phyloP scores from a whole-genome alignment of 1,140 invertebrate species.

The Eulimnadia texana region DNA sequence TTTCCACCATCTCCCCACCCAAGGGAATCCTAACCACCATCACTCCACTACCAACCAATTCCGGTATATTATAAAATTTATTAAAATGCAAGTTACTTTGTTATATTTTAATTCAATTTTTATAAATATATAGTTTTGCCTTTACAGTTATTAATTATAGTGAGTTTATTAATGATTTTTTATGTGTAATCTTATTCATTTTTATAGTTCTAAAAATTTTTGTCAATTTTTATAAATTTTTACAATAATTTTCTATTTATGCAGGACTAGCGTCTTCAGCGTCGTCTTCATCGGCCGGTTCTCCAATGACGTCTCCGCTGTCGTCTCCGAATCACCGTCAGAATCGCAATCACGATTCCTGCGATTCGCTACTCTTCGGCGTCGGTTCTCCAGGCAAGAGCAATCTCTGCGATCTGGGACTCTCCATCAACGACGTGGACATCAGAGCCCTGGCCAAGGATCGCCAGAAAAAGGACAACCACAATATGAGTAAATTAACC shows the following conservation, averaged over 20 bases:
- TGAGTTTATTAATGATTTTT: too few species aligned
- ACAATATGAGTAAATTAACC: constrained; percentile 86
- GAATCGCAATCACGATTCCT: not conserved
- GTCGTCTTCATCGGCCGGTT: not conserved
- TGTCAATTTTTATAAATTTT: too few species aligned
- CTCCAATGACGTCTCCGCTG: not conserved
- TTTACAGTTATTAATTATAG: too few species aligned
- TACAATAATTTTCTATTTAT: too few species aligned
- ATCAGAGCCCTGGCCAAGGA: constrained; percentile 50
- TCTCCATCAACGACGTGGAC: constrained; percentile 13
- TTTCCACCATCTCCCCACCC: not conserved
- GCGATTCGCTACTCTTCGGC: not conserved
- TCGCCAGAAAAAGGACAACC: constrained; percentile 95
- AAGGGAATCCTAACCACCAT: not conserved
- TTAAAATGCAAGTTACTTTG: too few species aligned
- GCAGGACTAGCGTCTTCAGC: not conserved
- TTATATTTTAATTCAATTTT: too few species aligned
- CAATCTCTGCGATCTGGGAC: too few species aligned
- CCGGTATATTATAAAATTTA: too few species aligned
- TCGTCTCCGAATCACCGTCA: not conserved
- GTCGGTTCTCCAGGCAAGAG: not conserved
- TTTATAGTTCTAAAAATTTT: too few species aligned
- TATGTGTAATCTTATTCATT: too few species aligned
- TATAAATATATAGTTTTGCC: too few species aligned
- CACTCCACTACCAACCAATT: not conserved